Conservation (phyloP, 2,888 invertebrate genomes). For the Pammene aurita region DNA sequence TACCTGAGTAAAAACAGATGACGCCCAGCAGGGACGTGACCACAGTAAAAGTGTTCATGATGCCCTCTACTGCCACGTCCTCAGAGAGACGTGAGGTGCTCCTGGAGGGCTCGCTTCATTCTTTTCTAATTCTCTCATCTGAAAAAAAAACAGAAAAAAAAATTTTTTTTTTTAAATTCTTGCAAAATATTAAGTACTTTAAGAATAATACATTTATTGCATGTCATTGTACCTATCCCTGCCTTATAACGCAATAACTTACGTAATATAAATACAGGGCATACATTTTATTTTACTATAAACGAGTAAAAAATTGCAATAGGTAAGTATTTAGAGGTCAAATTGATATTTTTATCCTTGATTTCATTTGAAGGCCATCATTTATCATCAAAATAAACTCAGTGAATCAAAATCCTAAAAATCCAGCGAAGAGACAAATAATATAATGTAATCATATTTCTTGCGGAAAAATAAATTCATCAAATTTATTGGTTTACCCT, state of each 20-base stretch:
- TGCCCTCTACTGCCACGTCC: conserved; percentile 65
- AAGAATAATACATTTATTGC: too few relatives aligned
- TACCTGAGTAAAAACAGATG: conserved; percentile 68
- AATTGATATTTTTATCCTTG: too few relatives aligned
- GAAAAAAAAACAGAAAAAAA: conserved; percentile 47
- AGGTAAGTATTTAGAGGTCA: too few relatives aligned
- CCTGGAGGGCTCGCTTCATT: conserved; percentile 54
- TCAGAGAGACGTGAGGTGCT: conserved; percentile 51
- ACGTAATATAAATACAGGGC: too few relatives aligned
- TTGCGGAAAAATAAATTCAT: conserved; percentile 21
- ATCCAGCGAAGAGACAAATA: neutral
- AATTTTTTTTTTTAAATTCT: neutral
- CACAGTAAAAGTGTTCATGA: conserved; percentile 66
- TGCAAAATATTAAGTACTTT: too few relatives aligned
- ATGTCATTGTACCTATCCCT: too few relatives aligned
- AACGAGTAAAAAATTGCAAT: too few relatives aligned
- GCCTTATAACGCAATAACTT: too few relatives aligned
- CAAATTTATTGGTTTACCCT: conserved; percentile 49
- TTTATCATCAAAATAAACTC: neutral
- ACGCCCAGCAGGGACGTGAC: conserved; percentile 70
- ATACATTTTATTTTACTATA: too few relatives aligned
- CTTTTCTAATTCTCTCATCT: conserved; percentile 61
- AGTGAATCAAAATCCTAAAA: neutral
- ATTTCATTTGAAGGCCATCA: too few relatives aligned
- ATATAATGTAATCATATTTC: conserved; percentile 7